These are phyloP conservation scores for Heterocephalus glaber DNA, from an alignment of 2,113 vertebrate species.

Conservation along the genomic window DNA sequence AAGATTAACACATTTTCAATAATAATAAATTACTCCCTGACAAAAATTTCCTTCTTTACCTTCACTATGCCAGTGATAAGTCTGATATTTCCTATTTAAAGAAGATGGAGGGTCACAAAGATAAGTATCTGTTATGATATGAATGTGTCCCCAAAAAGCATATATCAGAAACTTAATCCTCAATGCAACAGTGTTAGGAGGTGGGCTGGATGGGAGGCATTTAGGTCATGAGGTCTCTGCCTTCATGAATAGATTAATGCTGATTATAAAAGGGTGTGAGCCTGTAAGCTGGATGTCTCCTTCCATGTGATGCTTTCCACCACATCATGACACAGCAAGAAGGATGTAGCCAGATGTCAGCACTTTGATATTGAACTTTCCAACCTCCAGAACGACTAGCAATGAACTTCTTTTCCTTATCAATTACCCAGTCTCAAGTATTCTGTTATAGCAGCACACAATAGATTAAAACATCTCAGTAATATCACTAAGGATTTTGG, in stretches of 20 bases:
- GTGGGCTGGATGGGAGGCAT: background rate
- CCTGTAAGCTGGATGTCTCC: background rate
- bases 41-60: background rate
- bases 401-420: background rate
- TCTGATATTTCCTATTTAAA: background rate
- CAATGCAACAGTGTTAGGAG: background rate
- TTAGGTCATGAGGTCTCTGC: background rate
- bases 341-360: background rate
- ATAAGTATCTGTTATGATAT: background rate
- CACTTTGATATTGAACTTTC: background rate
- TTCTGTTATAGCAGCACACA: background rate
- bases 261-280: background rate
- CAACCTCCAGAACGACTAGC: background rate
- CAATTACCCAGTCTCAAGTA: background rate
- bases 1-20: constrained; percentile 33
- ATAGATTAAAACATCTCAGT: background rate
- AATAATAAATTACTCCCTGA: background rate
- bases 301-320: too few species aligned
- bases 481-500: background rate
- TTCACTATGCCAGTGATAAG: background rate
- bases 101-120: background rate
- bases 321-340: background rate
- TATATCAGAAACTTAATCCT: background rate
- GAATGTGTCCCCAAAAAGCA: background rate
- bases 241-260: background rate